Evolutionary conservation across 2,797 vertebrate genomes (phyloP).

Genomic region (Diglossa cyanea): DNA sequence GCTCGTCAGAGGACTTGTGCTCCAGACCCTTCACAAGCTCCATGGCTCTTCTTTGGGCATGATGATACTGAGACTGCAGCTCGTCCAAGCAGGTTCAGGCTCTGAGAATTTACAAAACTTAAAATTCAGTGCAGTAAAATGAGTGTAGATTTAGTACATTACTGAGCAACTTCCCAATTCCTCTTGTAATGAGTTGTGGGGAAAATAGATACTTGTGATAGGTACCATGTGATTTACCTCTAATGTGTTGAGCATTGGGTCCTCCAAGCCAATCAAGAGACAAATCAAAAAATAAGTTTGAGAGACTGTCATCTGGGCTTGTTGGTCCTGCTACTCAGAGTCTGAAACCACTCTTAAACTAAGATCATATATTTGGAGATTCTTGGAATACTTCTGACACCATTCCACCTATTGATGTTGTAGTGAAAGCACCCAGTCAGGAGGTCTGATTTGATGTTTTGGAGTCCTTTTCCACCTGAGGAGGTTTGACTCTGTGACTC

Average conservation of each 20-base stretch:
- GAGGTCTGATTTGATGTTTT: neutral
- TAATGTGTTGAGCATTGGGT: neutral
- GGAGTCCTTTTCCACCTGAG: neutral
- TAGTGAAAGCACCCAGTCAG: neutral
- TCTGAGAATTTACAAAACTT: neutral
- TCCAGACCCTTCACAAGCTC: neutral
- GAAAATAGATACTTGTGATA: neutral
- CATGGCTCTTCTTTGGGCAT: neutral
- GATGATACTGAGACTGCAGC: neutral
- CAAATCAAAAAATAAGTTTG: neutral
- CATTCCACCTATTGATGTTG: neutral
- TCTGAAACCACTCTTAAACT: neutral
- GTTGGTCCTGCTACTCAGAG: neutral
- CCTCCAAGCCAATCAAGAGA: neutral
- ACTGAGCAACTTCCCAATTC: neutral
- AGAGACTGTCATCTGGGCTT: neutral
- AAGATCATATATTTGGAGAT: neutral
- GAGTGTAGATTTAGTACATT: neutral
- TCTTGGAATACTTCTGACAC: neutral
- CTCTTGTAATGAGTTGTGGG: neutral
- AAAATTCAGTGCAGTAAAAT: neutral
- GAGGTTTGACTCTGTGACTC: neutral
- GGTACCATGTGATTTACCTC: neutral
- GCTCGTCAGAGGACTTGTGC: neutral
- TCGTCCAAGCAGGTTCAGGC: neutral